Base-by-base conservation (phyloP, 1,140 invertebrate genomes). In the Caenorhabditis tropicalis region DNA sequence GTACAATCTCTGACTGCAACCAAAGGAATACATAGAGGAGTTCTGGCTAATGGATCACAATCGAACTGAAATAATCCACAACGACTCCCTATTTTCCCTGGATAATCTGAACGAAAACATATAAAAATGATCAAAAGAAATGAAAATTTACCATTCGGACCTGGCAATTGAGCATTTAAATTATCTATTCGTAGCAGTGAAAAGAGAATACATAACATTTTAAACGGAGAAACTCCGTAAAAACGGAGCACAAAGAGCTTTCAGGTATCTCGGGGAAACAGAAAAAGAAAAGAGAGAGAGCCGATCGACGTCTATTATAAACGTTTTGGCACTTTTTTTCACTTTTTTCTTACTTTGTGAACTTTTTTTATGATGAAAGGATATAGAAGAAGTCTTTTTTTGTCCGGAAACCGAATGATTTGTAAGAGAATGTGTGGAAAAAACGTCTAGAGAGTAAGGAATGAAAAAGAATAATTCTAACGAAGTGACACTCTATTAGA, bases 51-150 rank as follows among this genome's bases (percentile, higher is more conserved):
- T 21, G 79, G 46, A 53, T 81, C 79, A 43, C 79, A 81, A 53
- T 81, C 79, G 21, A 81, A 81, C 21, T 81, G 79, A 51, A 81
- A 53, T n/a, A 81, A 53, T 53, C 48, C 48, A 81, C 79, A 81
- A 33, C 79, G 48, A 10, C 79, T 48, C 6, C 79, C 79, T 19
- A 81, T 56, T 53, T 36, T 36, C 31, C 79, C 51, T 51, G 48
- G 48, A 53, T 81, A 81, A 81, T 81, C 79, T 81, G 51, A 81
- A 81, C 43, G 33, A 21, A 16, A 3, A 36, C 10, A 31, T 1
- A 27, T 29, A 70, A 10, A n/a, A 33, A 6, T 27, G n/a, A n/a
- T 36, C 19, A 70, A 70, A 4, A 36, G 12, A 70, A 36, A 3
- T 65, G 16, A 24, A 31, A 74, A 27, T 24, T 27, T 43, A 74